Conservation (phyloP, 1,140 invertebrate species). For the Hermetia illucens region DNA sequence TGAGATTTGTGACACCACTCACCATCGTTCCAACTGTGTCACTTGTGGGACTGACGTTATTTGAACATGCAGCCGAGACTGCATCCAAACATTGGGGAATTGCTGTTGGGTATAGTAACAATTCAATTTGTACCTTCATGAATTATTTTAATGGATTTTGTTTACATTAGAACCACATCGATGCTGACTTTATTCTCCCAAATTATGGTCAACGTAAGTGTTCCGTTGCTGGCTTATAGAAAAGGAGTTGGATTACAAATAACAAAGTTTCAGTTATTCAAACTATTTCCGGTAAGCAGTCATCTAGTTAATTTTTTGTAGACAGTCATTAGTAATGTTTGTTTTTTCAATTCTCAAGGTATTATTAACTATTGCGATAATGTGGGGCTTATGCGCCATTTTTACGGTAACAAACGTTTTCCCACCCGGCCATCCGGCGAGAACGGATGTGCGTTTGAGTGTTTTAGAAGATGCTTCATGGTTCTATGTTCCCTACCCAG, state of each 20-base stretch:
- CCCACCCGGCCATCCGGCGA: slow-evolving; percentile 49
- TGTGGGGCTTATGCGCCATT: slow-evolving; percentile 65
- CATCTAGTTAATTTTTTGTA: slow-evolving; percentile 4
- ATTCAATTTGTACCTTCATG: slow-evolving; percentile 15
- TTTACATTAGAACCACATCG: slow-evolving; percentile 55
- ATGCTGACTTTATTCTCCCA: slow-evolving; percentile 73
- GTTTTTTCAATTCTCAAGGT: too few species aligned
- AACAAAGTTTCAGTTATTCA: slow-evolving; percentile 57
- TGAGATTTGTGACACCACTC: slow-evolving; percentile 62
- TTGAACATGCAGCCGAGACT: slow-evolving; percentile 58
- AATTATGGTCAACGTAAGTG: slow-evolving; percentile 51
- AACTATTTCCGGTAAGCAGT: slow-evolving; percentile 69
- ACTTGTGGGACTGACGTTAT: slow-evolving; percentile 62
- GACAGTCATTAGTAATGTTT: slow-evolving; percentile 7
- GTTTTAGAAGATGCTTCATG: slow-evolving; percentile 61
- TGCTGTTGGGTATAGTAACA: slow-evolving; percentile 57
- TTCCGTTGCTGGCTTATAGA: slow-evolving; percentile 47
- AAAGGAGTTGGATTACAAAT: slow-evolving; percentile 42
- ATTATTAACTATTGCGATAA: slow-evolving; percentile 60
- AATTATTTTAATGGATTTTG: slow-evolving; percentile 5
- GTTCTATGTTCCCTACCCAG: slow-evolving; percentile 77
- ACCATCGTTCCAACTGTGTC: slow-evolving; percentile 70
- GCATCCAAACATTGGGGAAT: slow-evolving; percentile 72
- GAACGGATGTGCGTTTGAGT: slow-evolving; percentile 62
- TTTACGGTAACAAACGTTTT: slow-evolving; percentile 54